phyloP scores from a whole-genome alignment of 2,797 vertebrate genomes.

The Phoeniculus purpureus region DNA sequence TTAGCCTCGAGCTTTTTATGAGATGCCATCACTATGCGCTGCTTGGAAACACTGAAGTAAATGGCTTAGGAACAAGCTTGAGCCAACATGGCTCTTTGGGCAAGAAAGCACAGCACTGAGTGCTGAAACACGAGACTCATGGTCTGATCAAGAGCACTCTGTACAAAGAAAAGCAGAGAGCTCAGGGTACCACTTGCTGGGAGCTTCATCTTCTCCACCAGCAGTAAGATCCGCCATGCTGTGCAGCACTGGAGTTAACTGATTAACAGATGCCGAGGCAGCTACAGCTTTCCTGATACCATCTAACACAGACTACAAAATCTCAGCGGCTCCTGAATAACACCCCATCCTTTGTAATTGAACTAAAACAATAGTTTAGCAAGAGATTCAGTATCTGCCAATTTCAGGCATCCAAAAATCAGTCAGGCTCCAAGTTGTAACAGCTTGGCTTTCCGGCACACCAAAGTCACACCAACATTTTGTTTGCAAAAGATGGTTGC shows the following conservation, averaged over 20 bases:
- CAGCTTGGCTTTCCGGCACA: background rate
- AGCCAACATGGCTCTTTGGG: background rate
- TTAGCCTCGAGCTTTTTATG: background rate
- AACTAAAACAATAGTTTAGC: constrained; percentile 11
- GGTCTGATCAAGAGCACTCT: background rate
- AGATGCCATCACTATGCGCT: background rate
- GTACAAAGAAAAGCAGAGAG: background rate
- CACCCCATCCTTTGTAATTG: background rate
- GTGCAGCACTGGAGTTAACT: background rate
- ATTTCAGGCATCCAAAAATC: constrained; percentile 6
- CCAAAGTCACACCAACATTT: background rate
- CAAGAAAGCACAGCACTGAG: background rate
- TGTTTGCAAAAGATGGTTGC: constrained; percentile 16
- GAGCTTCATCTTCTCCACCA: background rate
- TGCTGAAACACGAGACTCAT: background rate
- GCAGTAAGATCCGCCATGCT: accelerated
- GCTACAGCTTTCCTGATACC: background rate
- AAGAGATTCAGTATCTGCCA: background rate
- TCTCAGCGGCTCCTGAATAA: background rate
- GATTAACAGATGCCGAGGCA: background rate
- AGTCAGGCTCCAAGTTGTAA: background rate
- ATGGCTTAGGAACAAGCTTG: background rate
- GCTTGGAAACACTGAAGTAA: background rate
- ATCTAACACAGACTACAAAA: background rate
- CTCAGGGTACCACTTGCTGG: background rate